Evolutionary conservation across 2,797 vertebrate genomes (phyloP), one percentile per base, ranked within the genome.

Genomic region (Anguilla megastoma): DNA sequence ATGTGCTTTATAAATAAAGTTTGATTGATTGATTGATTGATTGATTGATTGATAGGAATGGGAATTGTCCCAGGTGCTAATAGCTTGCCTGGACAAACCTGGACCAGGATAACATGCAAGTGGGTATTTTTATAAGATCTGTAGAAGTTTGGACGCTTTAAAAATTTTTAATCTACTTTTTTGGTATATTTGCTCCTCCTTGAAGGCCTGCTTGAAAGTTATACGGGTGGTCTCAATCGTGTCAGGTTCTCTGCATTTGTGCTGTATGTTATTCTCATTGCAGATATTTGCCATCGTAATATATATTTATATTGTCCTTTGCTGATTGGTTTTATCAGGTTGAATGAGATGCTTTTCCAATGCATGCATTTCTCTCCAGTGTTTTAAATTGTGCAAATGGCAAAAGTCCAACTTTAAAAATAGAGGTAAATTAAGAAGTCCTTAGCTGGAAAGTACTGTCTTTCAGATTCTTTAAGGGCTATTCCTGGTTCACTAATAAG

Each of bases 401-500:
- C 79, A 82, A 30, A 48, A n/a, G 21, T 48, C 41, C 79, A 82
- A 6, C 41, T 4, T 50, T 10, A 14, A 50, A 82, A 50, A 12
- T n/a, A 2, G 18, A 50, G 18, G 45, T 82, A 82, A n/a, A 82
- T 82, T 48, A 50, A 45, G 79, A 82, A 50, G 45, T n/a, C 45
- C 79, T 82, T 24, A n/a, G 79, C 6, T 48, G 79, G 79, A 82
- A 82, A 50, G 79, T 82, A 82, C 18, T 50, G 79, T 10, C 45
- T 82, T 50, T 82, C 24, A 33, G 27, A 21, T 33, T 48, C 41
- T 82, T 41, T 36, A 76, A 41, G 41, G 6, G 41, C 79, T 82
- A 82, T 82, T 82, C 45, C 79, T 33, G 79, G 45, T 8, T n/a
- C 21, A 50, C 79, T n/a, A 21, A 82, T 48, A 50, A 82, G 79